Base-by-base conservation (phyloP, 2,888 invertebrate species). In the Nomada fabriciana region DNA sequence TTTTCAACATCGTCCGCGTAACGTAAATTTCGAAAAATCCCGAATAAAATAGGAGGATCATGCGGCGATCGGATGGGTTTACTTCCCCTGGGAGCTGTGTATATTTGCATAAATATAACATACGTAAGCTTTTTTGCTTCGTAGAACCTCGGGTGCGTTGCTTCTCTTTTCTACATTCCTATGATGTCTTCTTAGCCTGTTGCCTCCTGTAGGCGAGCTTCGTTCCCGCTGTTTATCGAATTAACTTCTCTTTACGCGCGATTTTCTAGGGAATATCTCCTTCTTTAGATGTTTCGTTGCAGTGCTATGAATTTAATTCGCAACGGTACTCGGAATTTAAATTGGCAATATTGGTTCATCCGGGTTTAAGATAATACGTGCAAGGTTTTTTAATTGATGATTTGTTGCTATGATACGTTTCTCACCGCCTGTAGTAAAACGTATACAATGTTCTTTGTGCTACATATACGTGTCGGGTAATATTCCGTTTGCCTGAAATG, bases 81-180 rank as follows among this genome's bases (percentile, higher is more conserved):
- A 68, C 68, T 75, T 61, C 61, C 52, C n/a, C 68, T 25, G 25
- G 11, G 25, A 25, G 47, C 18, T 11, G 42, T 18, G 15, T 43
- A 15, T 61, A 68, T 75, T 61, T 75, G 53, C 75, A 75, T 68
- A 75, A 68, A 61, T 68, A 53, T 61, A 61, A 68, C 52, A 52
- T 57, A 47, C 68, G 55, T 23, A 42, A 23, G 53, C n/a, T 75
- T 29, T 29, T 55, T 61, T n/a, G 52, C 52, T 43, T 55, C 20
- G 57, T 18, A 47, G 63, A 3, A 23, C 11, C 47, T 63, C 59
- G 9, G 5, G 13, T 25, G 11, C 18, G 42, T 20, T 50, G 47
- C 53, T 69, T 63, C 18, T 50, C 55, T 63, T n/a, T 55, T 5
- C 15, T 18, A 15, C 36, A 11, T 42, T 61, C 61, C 20, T 61